A percentile compares a stretch with the other conserved stretches of the same genome.
Evolutionary conservation across 2,888 invertebrate genomes (phyloP).

Genomic region (Cerastis leucographa): DNA sequence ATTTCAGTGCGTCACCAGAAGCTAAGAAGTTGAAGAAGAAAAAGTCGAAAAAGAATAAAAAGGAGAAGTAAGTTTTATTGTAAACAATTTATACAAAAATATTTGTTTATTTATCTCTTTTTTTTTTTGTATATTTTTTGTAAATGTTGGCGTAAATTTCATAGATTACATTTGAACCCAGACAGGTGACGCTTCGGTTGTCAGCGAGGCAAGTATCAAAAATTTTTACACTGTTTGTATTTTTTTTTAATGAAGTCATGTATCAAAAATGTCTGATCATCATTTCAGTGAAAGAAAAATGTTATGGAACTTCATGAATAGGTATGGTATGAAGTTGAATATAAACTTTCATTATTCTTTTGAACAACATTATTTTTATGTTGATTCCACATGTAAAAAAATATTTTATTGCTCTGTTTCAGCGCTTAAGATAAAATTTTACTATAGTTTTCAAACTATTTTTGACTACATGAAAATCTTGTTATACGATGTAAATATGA

Average conservation of each 20-base stretch:
- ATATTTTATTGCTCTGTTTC: conserved; percentile 24
- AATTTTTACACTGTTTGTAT: conserved; percentile 46
- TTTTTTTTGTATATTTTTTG: conserved; percentile 63
- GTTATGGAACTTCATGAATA: conserved; percentile 85
- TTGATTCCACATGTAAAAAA: background rate
- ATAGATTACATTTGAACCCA: conserved; percentile 82
- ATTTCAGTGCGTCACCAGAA: conserved; percentile 93
- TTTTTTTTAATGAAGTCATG: conserved; percentile 48
- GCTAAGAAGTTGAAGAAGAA: conserved; percentile 94
- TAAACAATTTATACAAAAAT: conserved; percentile 19
- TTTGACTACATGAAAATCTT: background rate
- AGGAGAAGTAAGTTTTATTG: conserved; percentile 92
- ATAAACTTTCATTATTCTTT: conserved; percentile 24
- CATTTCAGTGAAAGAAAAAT: conserved; percentile 89
- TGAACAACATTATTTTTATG: conserved; percentile 12
- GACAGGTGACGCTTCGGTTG: conserved; percentile 86
- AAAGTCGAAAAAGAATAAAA: conserved; percentile 94
- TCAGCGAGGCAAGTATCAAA: conserved; percentile 86
- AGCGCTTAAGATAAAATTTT: conserved; percentile 13
- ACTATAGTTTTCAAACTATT: background rate
- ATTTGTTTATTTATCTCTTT: conserved; percentile 54
- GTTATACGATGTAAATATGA: background rate
- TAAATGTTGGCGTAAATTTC: conserved; percentile 72
- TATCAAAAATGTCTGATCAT: conserved; percentile 64
- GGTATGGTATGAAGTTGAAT: conserved; percentile 77